Evolutionary conservation across 2,797 vertebrate species (phyloP).

Genomic region (Sandelia bainsii): DNA sequence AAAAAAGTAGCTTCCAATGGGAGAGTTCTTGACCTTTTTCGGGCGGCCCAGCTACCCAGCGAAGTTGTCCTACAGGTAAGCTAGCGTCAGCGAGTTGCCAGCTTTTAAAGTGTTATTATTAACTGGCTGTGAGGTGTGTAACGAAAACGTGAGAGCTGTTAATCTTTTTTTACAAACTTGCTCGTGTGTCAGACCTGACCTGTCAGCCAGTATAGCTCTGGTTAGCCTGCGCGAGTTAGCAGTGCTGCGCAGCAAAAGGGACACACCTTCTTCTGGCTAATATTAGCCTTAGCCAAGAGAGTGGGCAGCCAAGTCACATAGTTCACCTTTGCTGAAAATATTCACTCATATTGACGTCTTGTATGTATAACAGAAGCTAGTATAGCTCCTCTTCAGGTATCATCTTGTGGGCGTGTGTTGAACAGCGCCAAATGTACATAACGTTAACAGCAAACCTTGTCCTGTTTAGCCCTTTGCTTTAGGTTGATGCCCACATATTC

Average conservation of each 20-base stretch:
- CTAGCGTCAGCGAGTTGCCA: conserved; percentile 30
- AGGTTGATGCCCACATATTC: conserved; percentile 42
- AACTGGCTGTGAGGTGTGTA: not conserved
- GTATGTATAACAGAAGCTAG: not conserved
- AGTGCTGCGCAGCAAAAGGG: conserved; percentile 66
- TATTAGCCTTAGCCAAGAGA: conserved; percentile 61
- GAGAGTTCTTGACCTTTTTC: conserved; percentile 95
- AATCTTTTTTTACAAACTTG: conserved; percentile 2
- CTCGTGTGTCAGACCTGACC: conserved; percentile 36
- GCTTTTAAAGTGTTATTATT: not conserved
- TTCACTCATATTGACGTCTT: not conserved
- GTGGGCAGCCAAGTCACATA: conserved; percentile 18
- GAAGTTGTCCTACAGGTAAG: conserved; percentile 96
- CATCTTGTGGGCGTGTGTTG: conserved; percentile 3
- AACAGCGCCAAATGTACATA: not conserved
- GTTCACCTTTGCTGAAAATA: not conserved
- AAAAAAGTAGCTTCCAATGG: conserved; percentile 97
- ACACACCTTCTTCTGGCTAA: conserved; percentile 82
- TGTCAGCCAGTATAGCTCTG: conserved; percentile 45
- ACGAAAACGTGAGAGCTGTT: not conserved
- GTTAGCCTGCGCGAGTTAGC: conserved; percentile 67
- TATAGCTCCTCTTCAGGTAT: not conserved
- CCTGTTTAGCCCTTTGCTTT: conserved; percentile 26
- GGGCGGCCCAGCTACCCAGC: conserved; percentile 95
- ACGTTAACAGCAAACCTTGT: not conserved